Conservation (phyloP, 1,140 invertebrate species). For the Papilio machaon region DNA sequence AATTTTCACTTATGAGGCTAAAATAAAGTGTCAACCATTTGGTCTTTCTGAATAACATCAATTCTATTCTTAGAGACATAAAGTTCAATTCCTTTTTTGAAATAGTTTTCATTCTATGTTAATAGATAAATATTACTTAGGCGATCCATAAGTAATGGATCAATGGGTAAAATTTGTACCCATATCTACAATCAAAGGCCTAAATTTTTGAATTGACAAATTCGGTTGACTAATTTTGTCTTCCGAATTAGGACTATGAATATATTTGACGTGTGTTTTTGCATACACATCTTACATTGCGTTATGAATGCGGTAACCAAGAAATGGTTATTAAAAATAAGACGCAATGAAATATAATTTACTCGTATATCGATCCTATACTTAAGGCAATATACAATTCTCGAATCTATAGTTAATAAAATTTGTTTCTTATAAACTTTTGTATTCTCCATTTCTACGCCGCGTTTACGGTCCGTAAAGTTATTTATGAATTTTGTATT, state of each 20-base stretch:
- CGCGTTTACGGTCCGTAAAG: conserved; percentile 56
- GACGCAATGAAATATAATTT: not conserved
- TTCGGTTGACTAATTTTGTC: conserved; percentile 23
- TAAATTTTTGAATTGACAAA: conserved; percentile 9
- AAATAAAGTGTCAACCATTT: not conserved
- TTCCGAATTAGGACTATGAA: conserved; percentile 33
- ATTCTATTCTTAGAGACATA: not conserved
- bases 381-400: conserved; percentile 14
- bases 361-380: conserved; percentile 6
- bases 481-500: conserved; percentile 59
- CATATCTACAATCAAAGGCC: not conserved
- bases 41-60: not conserved
- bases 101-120: not conserved
- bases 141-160: not conserved
- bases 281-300: not conserved
- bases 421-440: conserved; percentile 41
- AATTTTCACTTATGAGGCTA: not conserved
- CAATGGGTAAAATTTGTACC: not conserved
- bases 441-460: conserved; percentile 54
- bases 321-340: not conserved
- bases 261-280: not conserved
- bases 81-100: not conserved
- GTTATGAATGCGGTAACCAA: not conserved
- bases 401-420: conserved; percentile 28
- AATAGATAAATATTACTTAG: not conserved